Evolutionary conservation across 1,140 invertebrate species (phyloP), one percentile per base, ranked within the genome.

Genomic region (Drosophila parvula): DNA sequence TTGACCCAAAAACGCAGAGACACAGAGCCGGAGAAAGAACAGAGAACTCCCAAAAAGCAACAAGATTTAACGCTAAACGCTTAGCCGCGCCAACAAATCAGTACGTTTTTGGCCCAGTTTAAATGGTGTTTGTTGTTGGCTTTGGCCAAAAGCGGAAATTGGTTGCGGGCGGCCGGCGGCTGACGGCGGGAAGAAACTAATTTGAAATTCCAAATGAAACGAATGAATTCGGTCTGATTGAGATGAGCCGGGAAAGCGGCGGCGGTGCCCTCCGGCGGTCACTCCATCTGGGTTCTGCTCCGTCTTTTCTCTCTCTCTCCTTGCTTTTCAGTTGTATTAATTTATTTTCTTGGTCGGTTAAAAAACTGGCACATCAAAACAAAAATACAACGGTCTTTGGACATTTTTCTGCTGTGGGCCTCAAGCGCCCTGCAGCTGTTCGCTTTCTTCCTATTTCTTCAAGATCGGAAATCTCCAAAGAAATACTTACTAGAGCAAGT

Each of bases 161-260:
- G 68, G 28, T 71, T 70, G 65, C 22, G 65, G 53, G 67, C 60
- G 63, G 50, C 28, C 32, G 32, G 18, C 12, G 28, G 62, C 40
- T 18, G 41, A 32, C 18, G 18, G n/a, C 50, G 4, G 30, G 43
- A 40, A 40, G 38, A 55, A 55, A 56, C 63, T 57, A 47, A 70
- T 71, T 70, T 71, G 11, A 58, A 70, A 71, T 70, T 71, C 51
- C 65, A 56, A 70, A 70, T 58, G 65, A 70, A 71, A 43, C 68
- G 51, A 71, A 69, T 71, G 68, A 70, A 41, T 71, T 50, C 43
- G 63, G 41, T 70, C 44, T 50, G 65, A 70, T 70, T 70, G 51
- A 58, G 68, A 70, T 70, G 64, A 70, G 51, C 28, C n/a, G 68
- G 43, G 51, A 69, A 71, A 71, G 43, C 36, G 47, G 47, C 8